phyloP scores from a whole-genome alignment of 2,797 vertebrate genomes.

The Eidolon dupreanum region DNA sequence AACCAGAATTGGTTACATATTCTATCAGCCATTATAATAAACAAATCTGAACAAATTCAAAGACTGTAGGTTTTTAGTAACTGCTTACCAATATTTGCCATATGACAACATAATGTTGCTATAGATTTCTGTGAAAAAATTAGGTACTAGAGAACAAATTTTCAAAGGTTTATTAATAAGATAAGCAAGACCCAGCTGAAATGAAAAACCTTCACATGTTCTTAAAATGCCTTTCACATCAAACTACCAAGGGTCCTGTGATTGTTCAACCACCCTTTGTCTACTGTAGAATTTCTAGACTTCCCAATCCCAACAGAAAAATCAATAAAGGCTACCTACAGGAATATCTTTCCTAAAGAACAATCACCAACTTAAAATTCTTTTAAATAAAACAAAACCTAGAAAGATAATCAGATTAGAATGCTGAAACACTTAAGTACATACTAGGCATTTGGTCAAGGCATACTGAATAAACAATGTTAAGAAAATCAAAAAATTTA shows the following conservation, averaged over 20 bases:
- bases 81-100: slow-evolving; percentile 33
- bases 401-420: slow-evolving; percentile 46
- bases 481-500: background rate
- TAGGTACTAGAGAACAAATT: slow-evolving; percentile 21
- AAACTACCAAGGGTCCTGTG: slow-evolving; percentile 45
- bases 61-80: slow-evolving; percentile 28
- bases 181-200: slow-evolving; percentile 73
- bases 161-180: slow-evolving; percentile 64
- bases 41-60: slow-evolving; percentile 45
- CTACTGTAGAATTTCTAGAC: slow-evolving; percentile 61
- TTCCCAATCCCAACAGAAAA: slow-evolving; percentile 48
- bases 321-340: slow-evolving; percentile 23
- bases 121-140: background rate
- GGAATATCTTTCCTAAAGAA: background rate
- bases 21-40: background rate
- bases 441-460: background rate
- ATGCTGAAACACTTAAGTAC: background rate
- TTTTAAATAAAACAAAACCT: slow-evolving; percentile 29
- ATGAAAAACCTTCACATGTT: slow-evolving; percentile 59
- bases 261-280: slow-evolving; percentile 69
- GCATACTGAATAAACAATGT: background rate
- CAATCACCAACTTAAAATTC: slow-evolving; percentile 32
- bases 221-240: slow-evolving; percentile 67
- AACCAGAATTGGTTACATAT: background rate
- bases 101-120: background rate